These are phyloP conservation scores for Cynopterus brachyotis DNA, from an alignment of 2,113 vertebrate species.

Conservation along the genomic window DNA sequence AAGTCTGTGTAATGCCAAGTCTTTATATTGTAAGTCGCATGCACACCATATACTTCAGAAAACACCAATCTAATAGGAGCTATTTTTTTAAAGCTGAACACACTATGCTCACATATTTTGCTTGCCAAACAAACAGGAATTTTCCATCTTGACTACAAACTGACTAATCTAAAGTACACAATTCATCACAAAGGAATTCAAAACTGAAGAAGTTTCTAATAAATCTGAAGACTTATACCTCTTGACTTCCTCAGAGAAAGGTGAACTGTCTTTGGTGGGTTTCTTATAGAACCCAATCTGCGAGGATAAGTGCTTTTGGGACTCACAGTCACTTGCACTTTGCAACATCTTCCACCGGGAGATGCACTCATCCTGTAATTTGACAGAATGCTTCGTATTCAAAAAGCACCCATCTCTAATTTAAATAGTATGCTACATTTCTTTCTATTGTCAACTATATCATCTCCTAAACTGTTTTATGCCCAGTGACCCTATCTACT, in stretches of 20 bases:
- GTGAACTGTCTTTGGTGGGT: background rate
- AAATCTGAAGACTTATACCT: background rate
- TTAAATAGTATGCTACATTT: background rate
- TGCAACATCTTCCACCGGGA: slow-evolving; percentile 49
- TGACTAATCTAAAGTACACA: background rate
- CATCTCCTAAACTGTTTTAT: background rate
- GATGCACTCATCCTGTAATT: slow-evolving; percentile 45
- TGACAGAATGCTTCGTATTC: background rate
- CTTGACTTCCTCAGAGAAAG: background rate
- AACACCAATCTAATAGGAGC: background rate
- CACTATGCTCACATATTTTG: background rate
- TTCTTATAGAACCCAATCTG: background rate
- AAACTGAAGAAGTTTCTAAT: background rate
- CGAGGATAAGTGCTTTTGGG: background rate
- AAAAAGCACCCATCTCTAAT: slow-evolving; percentile 28
- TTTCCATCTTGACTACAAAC: background rate
- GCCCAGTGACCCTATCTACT: background rate
- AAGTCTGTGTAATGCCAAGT: background rate
- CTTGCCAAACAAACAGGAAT: background rate
- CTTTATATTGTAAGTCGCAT: background rate
- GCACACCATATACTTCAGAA: background rate
- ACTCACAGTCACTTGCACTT: slow-evolving; percentile 18
- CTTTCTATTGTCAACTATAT: background rate
- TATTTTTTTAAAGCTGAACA: background rate
- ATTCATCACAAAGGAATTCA: background rate